Conservation (phyloP, 2,888 invertebrate species). For the Clivina fossor region DNA sequence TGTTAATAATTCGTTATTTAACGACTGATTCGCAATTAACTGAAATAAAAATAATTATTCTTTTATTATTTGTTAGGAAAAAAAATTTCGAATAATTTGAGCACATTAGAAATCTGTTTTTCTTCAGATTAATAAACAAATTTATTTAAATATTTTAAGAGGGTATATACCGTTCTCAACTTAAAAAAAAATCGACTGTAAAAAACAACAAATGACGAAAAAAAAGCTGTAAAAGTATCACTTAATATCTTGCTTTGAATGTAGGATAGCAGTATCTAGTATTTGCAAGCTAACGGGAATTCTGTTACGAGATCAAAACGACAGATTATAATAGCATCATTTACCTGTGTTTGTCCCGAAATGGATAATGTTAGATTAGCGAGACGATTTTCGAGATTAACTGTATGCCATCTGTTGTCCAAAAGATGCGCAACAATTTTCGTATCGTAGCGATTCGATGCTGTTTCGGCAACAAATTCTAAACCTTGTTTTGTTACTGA, state of each 20-base stretch:
- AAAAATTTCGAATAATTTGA: too few species aligned
- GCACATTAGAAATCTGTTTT: too few species aligned
- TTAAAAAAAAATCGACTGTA: too few species aligned
- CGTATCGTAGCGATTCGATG: slow-evolving; percentile 59
- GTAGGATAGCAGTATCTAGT: too few species aligned
- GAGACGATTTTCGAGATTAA: slow-evolving; percentile 65
- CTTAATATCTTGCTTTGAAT: too few species aligned
- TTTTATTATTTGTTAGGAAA: slow-evolving; percentile 1
- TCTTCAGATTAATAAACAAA: too few species aligned
- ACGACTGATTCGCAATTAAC: slow-evolving; percentile 78
- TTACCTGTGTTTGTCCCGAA: slow-evolving; percentile 59
- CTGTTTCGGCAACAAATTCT: slow-evolving; percentile 54
- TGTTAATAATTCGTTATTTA: slow-evolving; percentile 72
- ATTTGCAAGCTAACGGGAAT: too few species aligned
- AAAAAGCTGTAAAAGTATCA: too few species aligned
- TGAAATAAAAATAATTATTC: slow-evolving; percentile 46
- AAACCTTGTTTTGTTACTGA: slow-evolving; percentile 54
- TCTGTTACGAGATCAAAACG: neutral
- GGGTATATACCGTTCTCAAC: too few species aligned
- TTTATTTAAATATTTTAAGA: too few species aligned
- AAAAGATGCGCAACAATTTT: slow-evolving; percentile 68
- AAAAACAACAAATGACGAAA: too few species aligned
- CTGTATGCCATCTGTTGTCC: slow-evolving; percentile 81
- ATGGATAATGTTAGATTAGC: slow-evolving; percentile 61
- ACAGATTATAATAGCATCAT: too few species aligned